phyloP scores from a whole-genome alignment of 2,888 invertebrate species.

The Ophonus ardosiacus region DNA sequence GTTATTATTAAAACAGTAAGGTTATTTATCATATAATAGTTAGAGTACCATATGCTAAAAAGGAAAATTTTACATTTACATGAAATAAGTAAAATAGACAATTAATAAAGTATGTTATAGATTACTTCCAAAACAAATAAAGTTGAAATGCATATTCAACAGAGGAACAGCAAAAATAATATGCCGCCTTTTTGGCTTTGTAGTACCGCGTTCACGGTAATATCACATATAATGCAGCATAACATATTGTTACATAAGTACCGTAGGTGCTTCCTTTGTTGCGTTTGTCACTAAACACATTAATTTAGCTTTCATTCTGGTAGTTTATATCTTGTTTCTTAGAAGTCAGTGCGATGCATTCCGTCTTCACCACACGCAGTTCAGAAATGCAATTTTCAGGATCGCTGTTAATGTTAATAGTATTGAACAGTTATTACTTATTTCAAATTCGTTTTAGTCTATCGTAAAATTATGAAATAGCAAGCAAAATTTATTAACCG shows the following conservation, averaged over 20 bases:
- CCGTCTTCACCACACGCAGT: background rate
- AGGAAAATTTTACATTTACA: too few species aligned
- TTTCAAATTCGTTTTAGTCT: too few species aligned
- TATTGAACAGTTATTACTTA: too few species aligned
- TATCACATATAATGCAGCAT: background rate
- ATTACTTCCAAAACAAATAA: background rate
- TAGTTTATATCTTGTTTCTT: background rate
- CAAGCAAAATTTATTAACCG: too few species aligned
- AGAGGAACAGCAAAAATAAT: background rate
- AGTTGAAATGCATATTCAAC: background rate
- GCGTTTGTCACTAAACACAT: constrained; percentile 69
- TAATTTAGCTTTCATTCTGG: constrained; percentile 67
- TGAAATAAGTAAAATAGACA: too few species aligned
- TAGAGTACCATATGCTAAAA: too few species aligned
- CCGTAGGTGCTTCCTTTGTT: constrained; percentile 68
- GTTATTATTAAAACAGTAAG: too few species aligned
- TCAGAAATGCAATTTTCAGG: background rate
- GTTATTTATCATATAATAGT: too few species aligned
- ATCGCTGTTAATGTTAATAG: background rate
- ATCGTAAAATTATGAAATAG: too few species aligned
- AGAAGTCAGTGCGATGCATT: background rate
- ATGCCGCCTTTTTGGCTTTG: background rate
- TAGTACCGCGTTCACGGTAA: background rate
- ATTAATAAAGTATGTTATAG: background rate
- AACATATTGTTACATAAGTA: constrained; percentile 48